These are phyloP conservation scores for Bombylius major DNA, from an alignment of 2,888 invertebrate genomes.

Conservation along the genomic window DNA sequence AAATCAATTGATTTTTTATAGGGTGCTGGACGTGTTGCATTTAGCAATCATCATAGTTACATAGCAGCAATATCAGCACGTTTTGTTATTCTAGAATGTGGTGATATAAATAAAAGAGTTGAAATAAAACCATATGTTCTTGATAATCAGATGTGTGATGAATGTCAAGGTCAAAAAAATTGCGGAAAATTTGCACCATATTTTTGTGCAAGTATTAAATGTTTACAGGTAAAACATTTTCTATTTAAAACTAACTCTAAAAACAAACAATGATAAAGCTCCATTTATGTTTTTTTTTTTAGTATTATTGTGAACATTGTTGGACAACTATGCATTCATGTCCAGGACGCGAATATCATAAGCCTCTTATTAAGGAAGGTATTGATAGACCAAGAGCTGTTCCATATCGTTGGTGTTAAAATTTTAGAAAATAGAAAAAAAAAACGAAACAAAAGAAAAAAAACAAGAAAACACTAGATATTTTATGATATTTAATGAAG, in stretches of 20 bases:
- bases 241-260: no score
- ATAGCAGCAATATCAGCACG: neutral
- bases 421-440: neutral
- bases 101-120: neutral
- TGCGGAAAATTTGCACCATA: neutral
- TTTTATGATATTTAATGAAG: no score
- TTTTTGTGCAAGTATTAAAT: neutral
- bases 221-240: neutral
- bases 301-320: neutral
- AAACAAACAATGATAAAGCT: no score
- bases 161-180: neutral
- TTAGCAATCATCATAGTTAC: neutral
- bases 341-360: neutral
- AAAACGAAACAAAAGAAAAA: no score
- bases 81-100: neutral
- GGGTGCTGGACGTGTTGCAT: neutral
- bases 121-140: neutral
- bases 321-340: neutral
- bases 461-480: no score
- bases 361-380: neutral
- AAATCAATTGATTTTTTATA: neutral
- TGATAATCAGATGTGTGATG: neutral
- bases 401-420: neutral
- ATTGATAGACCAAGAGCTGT: neutral
- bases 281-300: neutral